Evolutionary conservation across 2,113 vertebrate species (phyloP).

Genomic region (Phylloscopus trochilus): DNA sequence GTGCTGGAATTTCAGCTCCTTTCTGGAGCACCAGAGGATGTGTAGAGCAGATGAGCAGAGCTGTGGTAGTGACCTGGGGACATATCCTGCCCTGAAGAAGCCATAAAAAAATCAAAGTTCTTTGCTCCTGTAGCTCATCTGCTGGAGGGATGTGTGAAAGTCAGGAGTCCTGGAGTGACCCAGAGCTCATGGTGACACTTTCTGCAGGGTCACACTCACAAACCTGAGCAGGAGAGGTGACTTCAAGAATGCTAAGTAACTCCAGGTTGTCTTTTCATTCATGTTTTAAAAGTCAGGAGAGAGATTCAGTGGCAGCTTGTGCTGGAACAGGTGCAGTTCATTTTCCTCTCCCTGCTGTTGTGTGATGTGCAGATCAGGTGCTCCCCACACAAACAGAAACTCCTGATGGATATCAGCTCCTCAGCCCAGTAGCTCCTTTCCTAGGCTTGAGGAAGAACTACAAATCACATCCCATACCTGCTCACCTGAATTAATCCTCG

Average conservation of each 20-base stretch:
- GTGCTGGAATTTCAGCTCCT: neutral
- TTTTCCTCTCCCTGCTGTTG: neutral
- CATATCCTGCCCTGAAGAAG: neutral
- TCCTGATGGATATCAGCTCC: neutral
- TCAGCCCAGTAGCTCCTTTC: neutral
- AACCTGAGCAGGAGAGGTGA: neutral
- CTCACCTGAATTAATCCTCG: neutral
- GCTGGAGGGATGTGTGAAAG: neutral
- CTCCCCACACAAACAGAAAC: neutral
- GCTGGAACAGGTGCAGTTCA: neutral
- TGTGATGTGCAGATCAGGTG: neutral
- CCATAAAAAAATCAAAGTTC: neutral
- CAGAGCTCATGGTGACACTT: neutral
- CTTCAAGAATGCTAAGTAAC: neutral
- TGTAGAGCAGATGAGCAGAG: neutral
- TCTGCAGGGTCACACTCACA: neutral
- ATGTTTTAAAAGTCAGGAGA: neutral
- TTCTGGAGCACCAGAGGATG: neutral
- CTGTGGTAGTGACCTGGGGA: neutral
- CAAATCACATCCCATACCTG: neutral
- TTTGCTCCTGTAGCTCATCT: neutral
- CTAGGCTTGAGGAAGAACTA: neutral
- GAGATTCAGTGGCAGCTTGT: neutral
- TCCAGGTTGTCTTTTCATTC: neutral
- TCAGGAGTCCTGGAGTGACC: neutral